These are phyloP conservation scores for Pycnonotus jocosus DNA, from an alignment of 2,113 vertebrate species.

Conservation along the genomic window DNA sequence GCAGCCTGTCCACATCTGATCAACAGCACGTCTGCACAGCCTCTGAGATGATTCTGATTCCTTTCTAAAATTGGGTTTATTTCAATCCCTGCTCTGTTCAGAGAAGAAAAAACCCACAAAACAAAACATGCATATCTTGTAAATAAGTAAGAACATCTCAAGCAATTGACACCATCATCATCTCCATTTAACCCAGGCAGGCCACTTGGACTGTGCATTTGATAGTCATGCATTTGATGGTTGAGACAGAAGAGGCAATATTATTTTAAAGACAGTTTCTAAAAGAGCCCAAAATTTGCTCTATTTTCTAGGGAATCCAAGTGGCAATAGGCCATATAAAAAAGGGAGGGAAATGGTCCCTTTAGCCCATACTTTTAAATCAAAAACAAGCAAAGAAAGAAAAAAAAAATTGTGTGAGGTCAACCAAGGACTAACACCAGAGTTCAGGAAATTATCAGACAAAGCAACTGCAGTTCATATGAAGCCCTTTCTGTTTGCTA, in stretches of 20 bases:
- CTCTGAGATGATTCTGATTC: not conserved
- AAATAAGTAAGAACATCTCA: not conserved
- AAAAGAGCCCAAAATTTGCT: not conserved
- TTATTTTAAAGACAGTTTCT: not conserved
- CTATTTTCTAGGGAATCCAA: not conserved
- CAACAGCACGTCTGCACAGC: not conserved
- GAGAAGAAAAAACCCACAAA: not conserved
- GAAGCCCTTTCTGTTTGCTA: not conserved
- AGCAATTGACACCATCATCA: not conserved
- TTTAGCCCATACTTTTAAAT: not conserved
- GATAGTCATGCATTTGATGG: not conserved
- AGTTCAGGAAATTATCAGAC: not conserved
- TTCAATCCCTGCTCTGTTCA: not conserved
- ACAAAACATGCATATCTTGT: not conserved
- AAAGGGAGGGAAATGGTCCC: not conserved
- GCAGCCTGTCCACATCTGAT: not conserved
- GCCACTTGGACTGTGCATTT: not conserved
- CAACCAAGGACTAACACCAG: not conserved
- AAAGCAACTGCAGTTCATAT: not conserved
- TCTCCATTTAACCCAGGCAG: not conserved
- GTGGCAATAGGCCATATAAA: not conserved
- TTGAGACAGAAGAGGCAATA: not conserved
- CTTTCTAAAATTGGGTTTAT: not conserved
- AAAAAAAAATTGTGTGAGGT: not conserved
- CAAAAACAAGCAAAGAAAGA: not conserved